These are phyloP conservation scores for Tyria jacobaeae DNA, from an alignment of 2,888 invertebrate genomes.

Conservation along the genomic window DNA sequence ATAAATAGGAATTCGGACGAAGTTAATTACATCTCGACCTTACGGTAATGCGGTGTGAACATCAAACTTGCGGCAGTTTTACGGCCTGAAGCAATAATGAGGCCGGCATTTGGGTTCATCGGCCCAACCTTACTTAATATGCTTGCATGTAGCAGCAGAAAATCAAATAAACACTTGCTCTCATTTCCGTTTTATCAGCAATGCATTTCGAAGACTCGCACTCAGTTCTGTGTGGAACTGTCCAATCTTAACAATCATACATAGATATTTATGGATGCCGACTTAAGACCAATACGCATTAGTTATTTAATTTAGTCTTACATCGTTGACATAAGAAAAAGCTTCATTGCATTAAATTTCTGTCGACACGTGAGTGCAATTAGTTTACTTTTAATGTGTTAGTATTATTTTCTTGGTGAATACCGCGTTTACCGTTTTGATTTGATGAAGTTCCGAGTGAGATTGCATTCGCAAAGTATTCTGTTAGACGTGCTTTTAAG, in stretches of 20 bases:
- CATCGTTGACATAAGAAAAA: constrained; percentile 43
- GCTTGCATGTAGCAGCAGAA: constrained; percentile 70
- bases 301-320: constrained; percentile 66
- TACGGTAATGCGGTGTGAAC: constrained; percentile 44
- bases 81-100: constrained; percentile 60
- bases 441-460: constrained; percentile 28
- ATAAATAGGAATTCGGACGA: constrained; percentile 43
- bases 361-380: constrained; percentile 26
- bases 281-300: constrained; percentile 64
- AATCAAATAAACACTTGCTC: constrained; percentile 84
- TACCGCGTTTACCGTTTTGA: constrained; percentile 10
- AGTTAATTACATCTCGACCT: constrained; percentile 49
- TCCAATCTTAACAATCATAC: constrained; percentile 65
- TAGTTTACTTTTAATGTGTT: constrained; percentile 40
- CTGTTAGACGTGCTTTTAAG: constrained; percentile 7
- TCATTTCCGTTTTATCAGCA: constrained; percentile 81
- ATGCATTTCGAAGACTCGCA: constrained; percentile 82
- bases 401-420: constrained; percentile 31
- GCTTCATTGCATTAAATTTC: constrained; percentile 39
- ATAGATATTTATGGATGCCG: constrained; percentile 68
- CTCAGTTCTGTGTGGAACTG: constrained; percentile 71
- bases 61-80: constrained; percentile 57
- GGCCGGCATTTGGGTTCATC: constrained; percentile 62
- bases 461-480: constrained; percentile 23
- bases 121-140: constrained; percentile 74